Evolutionary conservation across 2,113 vertebrate genomes (phyloP), one percentile per base, ranked within the genome.

Genomic region (Abramis brama): DNA sequence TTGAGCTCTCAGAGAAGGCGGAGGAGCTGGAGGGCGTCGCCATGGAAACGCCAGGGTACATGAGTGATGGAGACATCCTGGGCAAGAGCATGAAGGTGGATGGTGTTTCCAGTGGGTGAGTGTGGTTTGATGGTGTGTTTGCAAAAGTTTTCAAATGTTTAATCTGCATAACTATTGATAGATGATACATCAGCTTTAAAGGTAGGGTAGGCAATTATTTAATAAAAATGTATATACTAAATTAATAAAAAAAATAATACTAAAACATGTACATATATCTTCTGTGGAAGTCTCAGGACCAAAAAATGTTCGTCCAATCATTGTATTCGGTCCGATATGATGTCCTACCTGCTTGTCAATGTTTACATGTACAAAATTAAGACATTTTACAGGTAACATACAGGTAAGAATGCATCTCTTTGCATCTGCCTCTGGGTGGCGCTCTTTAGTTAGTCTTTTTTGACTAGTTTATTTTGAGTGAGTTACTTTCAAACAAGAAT

Each of bases 31-130:
- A 96, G 23, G 92, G 91, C 68, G 90, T 96, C 45, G 55, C 90
- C 85, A 86, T 94, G 91, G 96, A 96, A 0, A 92, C 94, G 9
- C 87, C 93, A 0, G 97, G 97, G 36, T 97, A 97, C 83, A 95
- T 96, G 95, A 97, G 96, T 0, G 96, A 97, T 0, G 96, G 96
- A 0, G 97, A 97, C 0, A 93, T 97, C 60, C 93, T 97, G 87
- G 94, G 95, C 85, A 97, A 96, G 92, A 96, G 95, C 79, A 91
- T 95, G 78, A 89, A 94, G 39, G 89, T 94, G 0, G 96, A 97
- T 1, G 95, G 96, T 52, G 90, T 96, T 86, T 94, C 95, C 0
- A 96, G 96, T 0, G 96, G 97, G 96, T 97, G 73, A 94, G 96
- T 89, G 59, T 52, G 21, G 12, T 43, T 79, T 43, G 55, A 77